phyloP scores from a whole-genome alignment of 2,113 vertebrate species.

The Dascyllus trimaculatus region DNA sequence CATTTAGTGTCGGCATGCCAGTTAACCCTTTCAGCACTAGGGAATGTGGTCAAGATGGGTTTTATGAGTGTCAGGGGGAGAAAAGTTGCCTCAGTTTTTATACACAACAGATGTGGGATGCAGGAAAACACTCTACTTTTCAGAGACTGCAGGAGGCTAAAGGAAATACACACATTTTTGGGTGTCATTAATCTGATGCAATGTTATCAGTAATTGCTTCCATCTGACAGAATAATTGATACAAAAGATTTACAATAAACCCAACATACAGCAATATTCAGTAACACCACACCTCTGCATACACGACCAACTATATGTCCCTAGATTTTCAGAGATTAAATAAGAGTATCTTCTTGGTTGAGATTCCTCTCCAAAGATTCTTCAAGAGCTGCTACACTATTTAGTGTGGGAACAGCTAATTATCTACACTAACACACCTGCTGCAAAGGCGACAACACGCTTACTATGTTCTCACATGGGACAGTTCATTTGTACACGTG shows the following conservation, averaged over 20 bases:
- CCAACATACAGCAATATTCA: not conserved
- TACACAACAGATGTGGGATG: slow-evolving; percentile 22
- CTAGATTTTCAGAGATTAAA: accelerated
- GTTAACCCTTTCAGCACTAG: slow-evolving; percentile 8
- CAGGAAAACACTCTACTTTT: not conserved
- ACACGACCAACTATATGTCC: not conserved
- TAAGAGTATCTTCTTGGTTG: no score
- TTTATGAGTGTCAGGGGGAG: slow-evolving; percentile 17
- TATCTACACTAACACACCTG: no score
- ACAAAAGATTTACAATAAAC: slow-evolving; percentile 4
- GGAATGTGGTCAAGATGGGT: slow-evolving; percentile 5
- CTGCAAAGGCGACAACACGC: no score
- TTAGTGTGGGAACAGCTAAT: no score
- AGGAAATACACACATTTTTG: no score
- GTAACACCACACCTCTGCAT: not conserved
- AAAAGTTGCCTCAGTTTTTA: not conserved
- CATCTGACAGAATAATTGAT: not conserved
- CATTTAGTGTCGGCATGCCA: slow-evolving; percentile 11
- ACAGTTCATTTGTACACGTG: not conserved
- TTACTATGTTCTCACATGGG: not conserved
- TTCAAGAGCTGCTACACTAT: no score
- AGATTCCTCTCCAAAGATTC: no score
- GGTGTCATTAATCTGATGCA: not conserved
- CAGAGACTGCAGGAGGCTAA: no score
- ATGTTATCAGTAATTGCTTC: not conserved